Evolutionary conservation across 2,888 invertebrate species (phyloP).

Genomic region (Scaptomyza tumidula): DNA sequence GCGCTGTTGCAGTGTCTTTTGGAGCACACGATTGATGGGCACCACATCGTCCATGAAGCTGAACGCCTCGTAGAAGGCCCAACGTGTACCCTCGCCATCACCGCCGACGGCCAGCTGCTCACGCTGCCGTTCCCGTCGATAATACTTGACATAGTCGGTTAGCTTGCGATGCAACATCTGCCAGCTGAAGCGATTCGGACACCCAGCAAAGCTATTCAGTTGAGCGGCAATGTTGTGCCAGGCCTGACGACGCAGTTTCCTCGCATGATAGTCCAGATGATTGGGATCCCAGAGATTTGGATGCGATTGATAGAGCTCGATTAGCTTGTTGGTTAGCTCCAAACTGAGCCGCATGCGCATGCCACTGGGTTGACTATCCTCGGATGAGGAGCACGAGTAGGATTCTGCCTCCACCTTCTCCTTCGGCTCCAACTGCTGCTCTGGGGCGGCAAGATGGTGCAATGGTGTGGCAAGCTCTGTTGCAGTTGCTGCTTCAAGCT

Average conservation of each 20-base stretch:
- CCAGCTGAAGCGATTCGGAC: constrained; percentile 56
- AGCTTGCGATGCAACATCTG: constrained; percentile 76
- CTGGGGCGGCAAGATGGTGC: constrained; percentile 21
- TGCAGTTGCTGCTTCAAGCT: not conserved
- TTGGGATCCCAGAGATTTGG: constrained; percentile 78
- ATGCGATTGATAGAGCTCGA: constrained; percentile 64
- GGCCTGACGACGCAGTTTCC: constrained; percentile 66
- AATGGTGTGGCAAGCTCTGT: constrained; percentile 6
- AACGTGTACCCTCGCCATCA: constrained; percentile 43
- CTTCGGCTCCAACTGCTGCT: not conserved
- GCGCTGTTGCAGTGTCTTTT: constrained; percentile 66
- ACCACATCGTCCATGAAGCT: constrained; percentile 74
- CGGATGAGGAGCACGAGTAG: not conserved
- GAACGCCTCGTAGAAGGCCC: constrained; percentile 75
- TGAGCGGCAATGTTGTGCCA: constrained; percentile 68
- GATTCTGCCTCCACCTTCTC: not conserved
- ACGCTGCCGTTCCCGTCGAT: constrained; percentile 61
- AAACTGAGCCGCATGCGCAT: constrained; percentile 58
- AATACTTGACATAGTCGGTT: constrained; percentile 76
- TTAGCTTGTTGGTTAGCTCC: constrained; percentile 64
- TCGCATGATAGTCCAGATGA: constrained; percentile 69
- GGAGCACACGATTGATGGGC: constrained; percentile 59
- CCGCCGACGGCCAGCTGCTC: constrained; percentile 30
- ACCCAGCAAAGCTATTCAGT: constrained; percentile 45
- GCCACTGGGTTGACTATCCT: constrained; percentile 6